A percentile compares a stretch with the other conserved stretches of the same genome.
Evolutionary conservation across 1,140 invertebrate genomes (phyloP).

Genomic region (Paracyclopina nana): DNA sequence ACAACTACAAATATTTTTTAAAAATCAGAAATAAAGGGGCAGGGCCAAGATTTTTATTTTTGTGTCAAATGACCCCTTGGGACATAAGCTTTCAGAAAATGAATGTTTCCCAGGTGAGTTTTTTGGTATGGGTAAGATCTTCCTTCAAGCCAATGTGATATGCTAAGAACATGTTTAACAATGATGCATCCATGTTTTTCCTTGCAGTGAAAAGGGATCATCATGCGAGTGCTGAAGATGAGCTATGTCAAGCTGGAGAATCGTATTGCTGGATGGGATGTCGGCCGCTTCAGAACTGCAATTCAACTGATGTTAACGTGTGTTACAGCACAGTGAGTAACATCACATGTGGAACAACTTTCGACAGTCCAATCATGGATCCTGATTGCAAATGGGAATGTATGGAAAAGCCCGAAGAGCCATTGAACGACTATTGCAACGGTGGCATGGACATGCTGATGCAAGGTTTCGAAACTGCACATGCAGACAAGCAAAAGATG

Average conservation of each 20-base stretch:
- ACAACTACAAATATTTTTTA: too few relatives aligned
- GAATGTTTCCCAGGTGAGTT: too few relatives aligned
- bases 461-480: conserved; percentile 2
- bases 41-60: too few relatives aligned
- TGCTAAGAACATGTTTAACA: too few relatives aligned
- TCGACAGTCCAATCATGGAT: not conserved
- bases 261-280: conserved; percentile 15
- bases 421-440: conserved; percentile 2
- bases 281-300: conserved; percentile 3
- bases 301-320: not conserved
- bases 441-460: conserved; percentile 9
- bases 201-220: too few relatives aligned
- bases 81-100: too few relatives aligned
- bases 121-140: too few relatives aligned
- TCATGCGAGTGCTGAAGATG: not conserved
- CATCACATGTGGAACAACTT: not conserved
- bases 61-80: too few relatives aligned
- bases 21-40: too few relatives aligned
- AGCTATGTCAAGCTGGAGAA: not conserved
- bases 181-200: too few relatives aligned
- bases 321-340: conserved; percentile 8
- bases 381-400: conserved; percentile 7
- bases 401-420: not conserved
- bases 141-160: too few relatives aligned
- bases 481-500: not conserved